Evolutionary conservation across 2,797 vertebrate genomes (phyloP).

Genomic region (Semaprochilodus insignis): DNA sequence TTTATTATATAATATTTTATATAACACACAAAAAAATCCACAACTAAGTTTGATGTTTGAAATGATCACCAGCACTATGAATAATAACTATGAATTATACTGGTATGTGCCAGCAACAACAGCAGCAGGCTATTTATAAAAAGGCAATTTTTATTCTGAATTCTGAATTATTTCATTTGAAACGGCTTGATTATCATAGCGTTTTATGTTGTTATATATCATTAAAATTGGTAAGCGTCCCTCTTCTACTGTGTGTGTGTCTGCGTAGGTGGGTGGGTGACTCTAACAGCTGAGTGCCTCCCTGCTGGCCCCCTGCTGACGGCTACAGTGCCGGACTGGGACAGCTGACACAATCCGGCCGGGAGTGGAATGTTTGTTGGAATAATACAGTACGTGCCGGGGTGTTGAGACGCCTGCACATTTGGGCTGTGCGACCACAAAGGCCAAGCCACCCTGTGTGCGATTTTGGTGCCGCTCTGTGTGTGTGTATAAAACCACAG

Average conservation of each 20-base stretch:
- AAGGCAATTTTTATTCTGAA: too few species aligned
- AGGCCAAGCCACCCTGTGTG: constrained; percentile 29
- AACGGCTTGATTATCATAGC: neutral
- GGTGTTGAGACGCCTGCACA: constrained; percentile 52
- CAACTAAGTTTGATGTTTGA: too few species aligned
- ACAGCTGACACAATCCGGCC: constrained; percentile 77
- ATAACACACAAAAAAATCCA: too few species aligned
- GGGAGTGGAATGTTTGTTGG: constrained; percentile 74
- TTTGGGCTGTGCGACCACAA: constrained; percentile 40
- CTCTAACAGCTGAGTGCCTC: constrained; percentile 74
- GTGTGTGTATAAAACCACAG: neutral
- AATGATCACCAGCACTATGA: too few species aligned
- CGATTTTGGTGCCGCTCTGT: constrained; percentile 30
- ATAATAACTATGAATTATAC: too few species aligned
- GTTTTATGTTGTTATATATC: neutral
- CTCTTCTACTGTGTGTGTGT: constrained; percentile 44
- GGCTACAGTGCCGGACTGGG: constrained; percentile 40
- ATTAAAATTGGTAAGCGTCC: neutral
- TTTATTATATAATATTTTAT: too few species aligned
- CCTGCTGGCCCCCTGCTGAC: constrained; percentile 42
- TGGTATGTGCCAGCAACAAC: too few species aligned
- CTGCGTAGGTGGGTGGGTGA: constrained; percentile 24
- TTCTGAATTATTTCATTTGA: neutral
- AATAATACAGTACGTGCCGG: constrained; percentile 67
- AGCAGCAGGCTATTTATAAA: neutral